A percentile compares a stretch with the other conserved stretches of the same genome.
Conservation (phyloP, 37 sponge, comb jelly and placozoan species). For the Ephydatia muelleri region DNA sequence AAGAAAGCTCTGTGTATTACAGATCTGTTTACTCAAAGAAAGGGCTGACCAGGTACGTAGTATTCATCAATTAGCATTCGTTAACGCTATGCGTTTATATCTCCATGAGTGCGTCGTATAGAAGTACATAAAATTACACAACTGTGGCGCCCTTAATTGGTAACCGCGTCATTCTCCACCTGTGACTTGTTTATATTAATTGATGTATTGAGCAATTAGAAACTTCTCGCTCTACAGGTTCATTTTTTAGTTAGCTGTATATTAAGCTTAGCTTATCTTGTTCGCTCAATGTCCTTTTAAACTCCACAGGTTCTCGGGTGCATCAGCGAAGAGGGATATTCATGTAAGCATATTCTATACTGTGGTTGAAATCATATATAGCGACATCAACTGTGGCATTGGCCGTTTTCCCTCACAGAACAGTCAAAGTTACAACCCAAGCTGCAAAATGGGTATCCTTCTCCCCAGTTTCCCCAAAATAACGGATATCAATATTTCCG, state of each 20-base stretch:
- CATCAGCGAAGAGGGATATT: conserved; percentile 24
- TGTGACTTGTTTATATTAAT: too few species aligned
- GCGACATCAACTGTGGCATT: neutral
- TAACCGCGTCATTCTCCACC: too few species aligned
- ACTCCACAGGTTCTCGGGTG: conserved; percentile 54
- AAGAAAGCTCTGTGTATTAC: conserved; percentile 85
- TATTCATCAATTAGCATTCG: neutral
- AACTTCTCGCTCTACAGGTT: too few species aligned
- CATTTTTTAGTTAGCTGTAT: too few species aligned
- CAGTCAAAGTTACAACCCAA: conserved; percentile 49
- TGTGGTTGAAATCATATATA: neutral
- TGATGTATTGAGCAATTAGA: too few species aligned
- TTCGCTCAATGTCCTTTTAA: too few species aligned
- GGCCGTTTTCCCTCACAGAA: conserved; percentile 14
- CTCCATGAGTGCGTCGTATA: neutral
- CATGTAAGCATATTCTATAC: conserved; percentile 14
- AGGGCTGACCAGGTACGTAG: conserved; percentile 60
- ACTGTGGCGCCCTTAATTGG: too few species aligned
- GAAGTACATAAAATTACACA: too few species aligned
- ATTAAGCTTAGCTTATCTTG: neutral
- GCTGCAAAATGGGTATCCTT: conserved; percentile 71
- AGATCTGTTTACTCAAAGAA: conserved; percentile 72
- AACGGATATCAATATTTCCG: conserved; percentile 40
- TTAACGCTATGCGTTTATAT: neutral
- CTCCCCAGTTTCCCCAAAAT: conserved; percentile 74